Evolutionary conservation across 2,888 invertebrate species (phyloP).

Genomic region (Amitus sp.): DNA sequence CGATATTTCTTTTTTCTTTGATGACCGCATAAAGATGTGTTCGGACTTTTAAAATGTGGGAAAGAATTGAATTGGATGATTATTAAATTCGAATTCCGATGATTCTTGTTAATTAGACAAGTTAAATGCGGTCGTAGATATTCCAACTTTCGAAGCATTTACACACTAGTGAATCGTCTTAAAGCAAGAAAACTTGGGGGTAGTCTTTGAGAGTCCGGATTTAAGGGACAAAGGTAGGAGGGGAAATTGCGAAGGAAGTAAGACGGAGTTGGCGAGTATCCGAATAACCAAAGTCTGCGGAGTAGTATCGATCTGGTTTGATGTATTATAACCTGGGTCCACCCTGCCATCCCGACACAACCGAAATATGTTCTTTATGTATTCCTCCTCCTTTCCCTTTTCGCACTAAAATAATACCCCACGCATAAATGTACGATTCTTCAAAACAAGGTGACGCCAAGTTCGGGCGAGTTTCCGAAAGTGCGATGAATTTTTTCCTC

Average conservation of each 20-base stretch:
- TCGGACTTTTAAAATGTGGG: too few relatives aligned
- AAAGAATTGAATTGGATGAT: too few relatives aligned
- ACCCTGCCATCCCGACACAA: constrained; percentile 54
- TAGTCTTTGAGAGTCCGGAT: constrained; percentile 28
- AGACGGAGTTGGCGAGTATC: constrained; percentile 49
- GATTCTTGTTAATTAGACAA: too few relatives aligned
- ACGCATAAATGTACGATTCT: constrained; percentile 58
- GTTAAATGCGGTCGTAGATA: too few relatives aligned
- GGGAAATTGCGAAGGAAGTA: constrained; percentile 40
- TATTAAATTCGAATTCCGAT: too few relatives aligned
- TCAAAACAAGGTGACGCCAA: constrained; percentile 51
- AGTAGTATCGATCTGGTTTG: constrained; percentile 64
- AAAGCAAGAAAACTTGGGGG: constrained; percentile 26
- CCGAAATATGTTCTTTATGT: constrained; percentile 63
- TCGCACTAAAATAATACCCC: constrained; percentile 44
- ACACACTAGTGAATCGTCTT: constrained; percentile 18
- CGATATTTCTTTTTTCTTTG: too few relatives aligned
- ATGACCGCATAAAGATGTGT: too few relatives aligned
- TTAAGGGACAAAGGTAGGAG: constrained; percentile 43
- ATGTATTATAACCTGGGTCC: constrained; percentile 63
- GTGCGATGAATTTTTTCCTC: too few relatives aligned
- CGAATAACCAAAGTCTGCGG: constrained; percentile 58
- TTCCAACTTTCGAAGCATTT: constrained; percentile 2
- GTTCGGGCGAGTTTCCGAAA: constrained; percentile 13
- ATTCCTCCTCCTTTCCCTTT: constrained; percentile 46